Evolutionary conservation across 2,113 vertebrate genomes (phyloP), one percentile per base, ranked within the genome.

Genomic region (Leptodactylus fuscus): DNA sequence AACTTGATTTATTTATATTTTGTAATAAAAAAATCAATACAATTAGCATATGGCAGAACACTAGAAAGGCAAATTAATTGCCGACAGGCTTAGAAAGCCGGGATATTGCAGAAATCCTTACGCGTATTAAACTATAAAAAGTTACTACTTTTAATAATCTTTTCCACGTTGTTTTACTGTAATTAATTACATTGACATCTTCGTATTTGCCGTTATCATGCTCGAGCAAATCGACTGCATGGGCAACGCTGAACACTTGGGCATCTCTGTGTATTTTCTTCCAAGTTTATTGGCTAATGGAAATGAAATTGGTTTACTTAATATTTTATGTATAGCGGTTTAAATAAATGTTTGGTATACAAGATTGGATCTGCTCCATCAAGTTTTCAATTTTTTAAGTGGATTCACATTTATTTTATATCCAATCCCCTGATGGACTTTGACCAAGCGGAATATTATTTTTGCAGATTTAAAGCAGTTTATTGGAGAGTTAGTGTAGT

Each of bases 121-220:
- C 88, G 89, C 83, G 87, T 90, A 83, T 80, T 88, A 88, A 88
- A 90, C 87, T 90, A 91, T 92, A 92, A 91, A 91, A 93, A 92
- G 89, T 85, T 89, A 91, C 87, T 91, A 79, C 46, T 90, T 90
- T 92, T 89, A 90, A 91, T 93, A 92, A 91, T 91, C 89, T 88
- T 89, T 89, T 88, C 88, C 90, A 89, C 90, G 90, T 89, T 91
- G 86, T 90, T 90, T 90, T 87, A 83, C 88, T 88, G 88, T 92
- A 92, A 85, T 85, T 80, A 85, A 85, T 89, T 90, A 91, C 91
- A 91, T 85, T 91, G 91, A 90, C 87, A 87, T 90, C 89, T 87
- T 90, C 87, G 87, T 88, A 87, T 90, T 90, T 92, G 88, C 81
- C 87, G 55, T 83, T 87, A 87, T 82, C 85, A 89, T 90, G 85